phyloP scores from a whole-genome alignment of 1,140 invertebrate species.

The Teleogryllus occipitalis region DNA sequence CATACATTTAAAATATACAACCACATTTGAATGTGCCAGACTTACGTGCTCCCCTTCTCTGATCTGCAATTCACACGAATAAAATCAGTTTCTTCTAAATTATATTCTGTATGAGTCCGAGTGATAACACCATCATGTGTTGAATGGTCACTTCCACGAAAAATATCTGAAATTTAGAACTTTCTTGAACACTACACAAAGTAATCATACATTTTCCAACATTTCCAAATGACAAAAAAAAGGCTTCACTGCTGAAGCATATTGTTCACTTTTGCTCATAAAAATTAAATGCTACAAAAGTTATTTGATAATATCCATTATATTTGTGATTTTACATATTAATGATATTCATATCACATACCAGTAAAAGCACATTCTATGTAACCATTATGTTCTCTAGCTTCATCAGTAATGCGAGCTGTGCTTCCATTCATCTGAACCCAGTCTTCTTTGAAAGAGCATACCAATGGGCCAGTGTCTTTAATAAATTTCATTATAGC shows the following conservation, averaged over 20 bases:
- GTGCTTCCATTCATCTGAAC: conserved; percentile 27
- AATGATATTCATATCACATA: conserved; percentile 17
- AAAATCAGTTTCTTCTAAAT: conserved; percentile 55
- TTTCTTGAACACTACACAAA: no score
- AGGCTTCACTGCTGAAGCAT: no score
- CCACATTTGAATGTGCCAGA: conserved; percentile 18
- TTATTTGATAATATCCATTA: not conserved
- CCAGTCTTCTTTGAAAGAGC: conserved; percentile 48
- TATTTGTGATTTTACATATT: conserved; percentile 16
- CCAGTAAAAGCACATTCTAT: conserved; percentile 33
- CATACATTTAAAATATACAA: conserved; percentile 9
- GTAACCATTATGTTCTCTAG: conserved; percentile 30
- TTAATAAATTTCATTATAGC: conserved; percentile 61
- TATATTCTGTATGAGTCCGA: conserved; percentile 47
- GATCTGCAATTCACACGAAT: conserved; percentile 49
- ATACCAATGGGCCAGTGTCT: conserved; percentile 48
- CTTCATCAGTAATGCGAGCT: conserved; percentile 31
- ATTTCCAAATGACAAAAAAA: no score
- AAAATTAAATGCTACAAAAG: no score
- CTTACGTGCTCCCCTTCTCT: conserved; percentile 41
- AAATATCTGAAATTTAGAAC: conserved; percentile 43
- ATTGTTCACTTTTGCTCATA: no score
- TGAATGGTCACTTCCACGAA: conserved; percentile 49
- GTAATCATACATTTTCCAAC: no score
- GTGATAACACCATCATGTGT: conserved; percentile 40